These are phyloP conservation scores for Arizona elegans DNA, from an alignment of 2,113 vertebrate species.

Conservation along the genomic window DNA sequence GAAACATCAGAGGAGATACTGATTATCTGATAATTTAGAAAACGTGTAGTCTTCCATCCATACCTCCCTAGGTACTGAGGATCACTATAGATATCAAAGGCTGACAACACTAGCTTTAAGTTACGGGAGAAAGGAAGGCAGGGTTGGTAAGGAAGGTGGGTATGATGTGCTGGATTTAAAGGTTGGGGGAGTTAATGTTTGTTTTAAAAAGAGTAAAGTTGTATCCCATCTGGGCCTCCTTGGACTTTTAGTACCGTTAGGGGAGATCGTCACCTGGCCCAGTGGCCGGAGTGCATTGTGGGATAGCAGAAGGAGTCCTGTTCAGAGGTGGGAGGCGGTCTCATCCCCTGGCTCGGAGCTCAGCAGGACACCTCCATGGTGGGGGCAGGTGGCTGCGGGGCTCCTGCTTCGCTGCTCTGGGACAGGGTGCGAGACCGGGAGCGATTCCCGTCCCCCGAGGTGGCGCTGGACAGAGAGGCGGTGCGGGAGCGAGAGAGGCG, in stretches of 20 bases:
- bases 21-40: not conserved
- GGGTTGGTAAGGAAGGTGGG: not conserved
- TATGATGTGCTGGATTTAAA: constrained; percentile 12
- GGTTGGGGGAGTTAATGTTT: constrained; percentile 27
- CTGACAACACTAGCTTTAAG: constrained; percentile 6
- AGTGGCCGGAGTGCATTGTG: constrained; percentile 23
- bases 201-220: constrained; percentile 24
- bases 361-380: constrained; percentile 90
- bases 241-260: constrained; percentile 45
- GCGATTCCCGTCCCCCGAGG: constrained; percentile 82
- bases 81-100: constrained; percentile 4
- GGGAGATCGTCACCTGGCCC: constrained; percentile 20
- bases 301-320: constrained; percentile 30
- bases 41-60: not conserved
- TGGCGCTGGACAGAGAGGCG: constrained; percentile 86
- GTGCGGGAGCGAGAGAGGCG: constrained; percentile 89
- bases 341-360: constrained; percentile 48
- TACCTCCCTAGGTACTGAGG: constrained; percentile 3
- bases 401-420: constrained; percentile 84
- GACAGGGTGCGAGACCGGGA: constrained; percentile 85
- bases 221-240: constrained; percentile 36
- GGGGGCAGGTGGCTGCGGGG: constrained; percentile 70
- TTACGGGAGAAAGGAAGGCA: not conserved
- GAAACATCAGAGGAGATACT: not conserved
- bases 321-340: constrained; percentile 28